Evolutionary conservation across 2,113 vertebrate genomes (phyloP).

Genomic region (Microtus ochrogaster): DNA sequence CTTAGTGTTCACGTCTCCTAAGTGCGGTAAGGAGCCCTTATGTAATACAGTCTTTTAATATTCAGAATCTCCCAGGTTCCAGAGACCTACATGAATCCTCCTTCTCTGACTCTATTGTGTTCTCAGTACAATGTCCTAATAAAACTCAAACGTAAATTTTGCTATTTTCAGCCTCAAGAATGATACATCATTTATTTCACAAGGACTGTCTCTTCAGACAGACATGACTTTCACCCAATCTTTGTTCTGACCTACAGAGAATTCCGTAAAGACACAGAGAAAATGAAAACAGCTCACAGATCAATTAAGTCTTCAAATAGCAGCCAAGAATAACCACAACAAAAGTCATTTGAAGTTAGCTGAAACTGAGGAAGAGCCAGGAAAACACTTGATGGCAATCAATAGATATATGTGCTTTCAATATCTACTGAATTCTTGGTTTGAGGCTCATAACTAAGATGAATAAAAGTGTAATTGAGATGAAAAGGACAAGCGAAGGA

Average conservation of each 20-base stretch:
- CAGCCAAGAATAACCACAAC: slow-evolving; percentile 57
- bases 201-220: slow-evolving; percentile 35
- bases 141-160: not conserved
- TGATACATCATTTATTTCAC: not conserved
- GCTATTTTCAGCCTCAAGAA: not conserved
- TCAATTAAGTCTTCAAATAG: slow-evolving; percentile 56
- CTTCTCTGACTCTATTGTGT: not conserved
- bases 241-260: slow-evolving; percentile 37
- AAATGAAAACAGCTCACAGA: slow-evolving; percentile 62
- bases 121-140: not conserved
- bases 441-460: not conserved
- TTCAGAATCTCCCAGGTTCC: not conserved
- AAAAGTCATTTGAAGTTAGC: slow-evolving; percentile 46
- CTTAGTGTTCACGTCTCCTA: not conserved
- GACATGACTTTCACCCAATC: not conserved
- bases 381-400: not conserved
- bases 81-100: not conserved
- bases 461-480: not conserved
- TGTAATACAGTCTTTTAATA: not conserved
- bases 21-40: not conserved
- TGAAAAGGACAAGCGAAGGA: not conserved
- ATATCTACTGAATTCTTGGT: not conserved
- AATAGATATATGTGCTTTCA: not conserved
- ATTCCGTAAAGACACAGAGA: slow-evolving; percentile 45
- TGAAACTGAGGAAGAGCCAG: slow-evolving; percentile 1